Evolutionary conservation across 1,140 invertebrate genomes (phyloP).

Genomic region (Trissolcus basalis): DNA sequence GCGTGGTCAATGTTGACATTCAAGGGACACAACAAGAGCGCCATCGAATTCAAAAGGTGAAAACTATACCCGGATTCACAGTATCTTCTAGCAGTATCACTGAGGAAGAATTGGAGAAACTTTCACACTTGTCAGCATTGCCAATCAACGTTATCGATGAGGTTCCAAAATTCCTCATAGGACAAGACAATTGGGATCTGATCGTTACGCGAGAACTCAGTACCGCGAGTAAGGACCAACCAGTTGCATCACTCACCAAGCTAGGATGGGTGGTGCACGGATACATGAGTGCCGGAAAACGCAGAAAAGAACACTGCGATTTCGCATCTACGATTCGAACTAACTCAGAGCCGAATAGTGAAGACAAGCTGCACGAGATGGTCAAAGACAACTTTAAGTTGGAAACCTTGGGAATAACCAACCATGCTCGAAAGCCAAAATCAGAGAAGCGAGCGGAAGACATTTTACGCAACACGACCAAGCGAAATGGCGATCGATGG

Average conservation of each 20-base stretch:
- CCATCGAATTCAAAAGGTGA: not conserved
- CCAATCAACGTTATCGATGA: constrained; percentile 1
- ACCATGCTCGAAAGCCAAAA: constrained; percentile 2
- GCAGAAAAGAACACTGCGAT: constrained; percentile 7
- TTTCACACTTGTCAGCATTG: not conserved
- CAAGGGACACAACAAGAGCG: not conserved
- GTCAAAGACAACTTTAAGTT: constrained; percentile 12
- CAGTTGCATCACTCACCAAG: constrained; percentile 12
- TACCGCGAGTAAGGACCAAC: not conserved
- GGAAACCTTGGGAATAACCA: constrained; percentile 11
- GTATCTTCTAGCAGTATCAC: constrained; percentile 5
- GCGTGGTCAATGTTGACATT: constrained; percentile 8
- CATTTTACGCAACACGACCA: constrained; percentile 3
- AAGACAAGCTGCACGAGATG: constrained; percentile 7
- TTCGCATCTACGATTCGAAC: constrained; percentile 4
- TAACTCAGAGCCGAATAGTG: not conserved
- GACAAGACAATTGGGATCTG: too few species aligned
- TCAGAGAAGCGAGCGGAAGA: constrained; percentile 7
- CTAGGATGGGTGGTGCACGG: constrained; percentile 21
- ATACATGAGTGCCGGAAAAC: not conserved
- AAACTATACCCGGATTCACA: constrained; percentile 3
- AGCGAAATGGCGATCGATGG: constrained; percentile 3
- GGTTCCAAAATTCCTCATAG: constrained; percentile 14
- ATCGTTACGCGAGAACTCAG: not conserved
- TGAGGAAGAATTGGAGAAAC: not conserved